These are phyloP conservation scores for Sphecodes monilicornis DNA, from an alignment of 2,888 invertebrate genomes.

Conservation along the genomic window DNA sequence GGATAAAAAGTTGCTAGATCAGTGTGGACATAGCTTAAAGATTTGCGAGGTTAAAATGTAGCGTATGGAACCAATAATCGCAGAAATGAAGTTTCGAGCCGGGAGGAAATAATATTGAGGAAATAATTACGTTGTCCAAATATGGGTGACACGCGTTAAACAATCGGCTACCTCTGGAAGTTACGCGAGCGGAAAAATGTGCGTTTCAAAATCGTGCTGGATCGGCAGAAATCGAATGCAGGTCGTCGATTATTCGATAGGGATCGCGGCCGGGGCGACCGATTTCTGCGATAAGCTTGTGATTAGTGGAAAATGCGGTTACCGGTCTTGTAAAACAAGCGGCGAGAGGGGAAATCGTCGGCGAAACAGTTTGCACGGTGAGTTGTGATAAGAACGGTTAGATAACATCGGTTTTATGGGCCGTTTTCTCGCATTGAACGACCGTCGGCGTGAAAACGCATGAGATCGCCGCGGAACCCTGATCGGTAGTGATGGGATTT, in stretches of 20 bases:
- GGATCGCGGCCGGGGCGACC: slow-evolving; percentile 12
- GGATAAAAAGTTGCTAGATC: no score
- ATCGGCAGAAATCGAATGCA: not conserved
- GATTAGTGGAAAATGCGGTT: slow-evolving; percentile 28
- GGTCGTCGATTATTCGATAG: slow-evolving; percentile 43
- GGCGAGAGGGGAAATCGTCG: slow-evolving; percentile 12
- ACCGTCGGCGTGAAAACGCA: slow-evolving; percentile 61
- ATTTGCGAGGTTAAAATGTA: no score
- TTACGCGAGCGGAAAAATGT: slow-evolving; percentile 30
- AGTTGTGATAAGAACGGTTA: slow-evolving; percentile 28
- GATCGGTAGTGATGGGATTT: no score
- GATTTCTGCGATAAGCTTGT: slow-evolving; percentile 29
- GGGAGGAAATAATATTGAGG: not conserved
- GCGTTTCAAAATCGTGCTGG: not conserved
- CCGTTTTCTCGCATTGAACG: slow-evolving; percentile 47
- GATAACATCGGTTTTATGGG: slow-evolving; percentile 28
- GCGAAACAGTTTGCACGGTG: slow-evolving; percentile 14
- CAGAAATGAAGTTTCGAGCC: not conserved
- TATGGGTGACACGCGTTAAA: not conserved
- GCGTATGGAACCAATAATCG: not conserved
- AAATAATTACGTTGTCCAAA: not conserved
- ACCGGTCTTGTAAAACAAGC: not conserved
- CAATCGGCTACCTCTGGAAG: slow-evolving; percentile 38
- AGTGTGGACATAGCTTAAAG: no score
- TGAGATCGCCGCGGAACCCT: slow-evolving; percentile 14